Base-by-base conservation (phyloP, 1,140 invertebrate species). In the Euwallacea similis region DNA sequence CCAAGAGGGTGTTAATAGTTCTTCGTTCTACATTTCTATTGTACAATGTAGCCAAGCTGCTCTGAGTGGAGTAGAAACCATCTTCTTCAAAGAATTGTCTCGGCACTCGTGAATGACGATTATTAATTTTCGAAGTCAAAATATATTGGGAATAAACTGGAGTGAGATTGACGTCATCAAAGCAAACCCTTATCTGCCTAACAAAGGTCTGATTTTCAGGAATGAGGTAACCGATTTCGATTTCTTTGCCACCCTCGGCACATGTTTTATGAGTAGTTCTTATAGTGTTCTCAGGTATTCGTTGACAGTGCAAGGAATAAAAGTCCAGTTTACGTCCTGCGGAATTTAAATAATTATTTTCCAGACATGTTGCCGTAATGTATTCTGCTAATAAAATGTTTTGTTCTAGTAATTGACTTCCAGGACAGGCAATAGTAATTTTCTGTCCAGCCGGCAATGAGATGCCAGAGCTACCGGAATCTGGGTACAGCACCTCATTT, bases 211-310 rank as follows among this genome's bases (percentile, higher is more conserved):
- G 8, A 16, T 66, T 59, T 15, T 74, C 43, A 15, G 42, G 2
- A 11, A 58, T 56, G 8, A 77, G 33, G 61, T 80, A 83, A 33
- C 80, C 82, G 33, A 82, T 79, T 74, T 79, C 79, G 9, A 77
- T 74, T 61, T 76, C 69, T 56, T 50, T 50, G 8, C 69, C 56
- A 64, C 84, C 86, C 0, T 82, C 85, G 0, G 81, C 76, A 8
- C 71, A 75, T 16, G 9, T 68, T 47, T 72, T 73, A 33, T 56
- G 53, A 56, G 72, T 74, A 44, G 61, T 71, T 46, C 71, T 74
- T 10, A 74, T 71, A 16, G 42, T 67, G 16, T 72, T 55, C 42
- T 54, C 44, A 0, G 75, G 70, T 46, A 44, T 60, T 21, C 58
- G 42, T 56, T 64, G 54, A 54, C 76, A 77, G 10, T 56, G 65